Conservation (phyloP, 2,113 vertebrate species). For the Chaetops frenatus region DNA sequence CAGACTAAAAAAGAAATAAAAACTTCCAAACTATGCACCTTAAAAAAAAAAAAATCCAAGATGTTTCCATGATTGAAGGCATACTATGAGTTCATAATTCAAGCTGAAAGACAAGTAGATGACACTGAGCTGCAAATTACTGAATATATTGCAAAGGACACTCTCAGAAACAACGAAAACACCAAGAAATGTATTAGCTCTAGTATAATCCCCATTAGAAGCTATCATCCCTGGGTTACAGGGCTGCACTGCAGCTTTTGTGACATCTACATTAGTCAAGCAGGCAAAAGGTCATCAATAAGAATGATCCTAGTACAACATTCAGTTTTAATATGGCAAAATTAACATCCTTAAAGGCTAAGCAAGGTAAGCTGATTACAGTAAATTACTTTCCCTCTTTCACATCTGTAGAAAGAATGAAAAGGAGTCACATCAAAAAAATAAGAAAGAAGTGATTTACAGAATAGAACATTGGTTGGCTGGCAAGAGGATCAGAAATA, state of each 20-base stretch:
- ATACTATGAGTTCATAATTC: neutral
- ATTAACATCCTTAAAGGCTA: conserved; percentile 16
- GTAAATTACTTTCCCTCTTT: neutral
- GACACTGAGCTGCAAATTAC: neutral
- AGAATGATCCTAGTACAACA: neutral
- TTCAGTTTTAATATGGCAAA: neutral
- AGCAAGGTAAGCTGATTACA: conserved; percentile 1
- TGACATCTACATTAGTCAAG: neutral
- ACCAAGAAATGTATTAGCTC: neutral
- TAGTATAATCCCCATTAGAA: neutral
- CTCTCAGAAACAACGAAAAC: neutral
- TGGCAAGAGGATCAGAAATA: neutral
- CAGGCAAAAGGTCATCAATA: neutral
- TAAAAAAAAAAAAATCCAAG: too few species aligned
- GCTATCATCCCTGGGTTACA: neutral
- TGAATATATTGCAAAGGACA: neutral
- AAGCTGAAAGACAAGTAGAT: neutral
- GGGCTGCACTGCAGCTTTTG: neutral
- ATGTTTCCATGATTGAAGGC: neutral
- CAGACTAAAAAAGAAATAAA: neutral
- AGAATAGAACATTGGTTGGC: fast-evolving
- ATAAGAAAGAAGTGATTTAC: neutral
- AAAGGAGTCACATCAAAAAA: neutral
- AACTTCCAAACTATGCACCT: neutral
- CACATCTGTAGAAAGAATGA: neutral